Evolutionary conservation across 2,888 invertebrate species (phyloP).

Genomic region (Stenichneumon culpator): DNA sequence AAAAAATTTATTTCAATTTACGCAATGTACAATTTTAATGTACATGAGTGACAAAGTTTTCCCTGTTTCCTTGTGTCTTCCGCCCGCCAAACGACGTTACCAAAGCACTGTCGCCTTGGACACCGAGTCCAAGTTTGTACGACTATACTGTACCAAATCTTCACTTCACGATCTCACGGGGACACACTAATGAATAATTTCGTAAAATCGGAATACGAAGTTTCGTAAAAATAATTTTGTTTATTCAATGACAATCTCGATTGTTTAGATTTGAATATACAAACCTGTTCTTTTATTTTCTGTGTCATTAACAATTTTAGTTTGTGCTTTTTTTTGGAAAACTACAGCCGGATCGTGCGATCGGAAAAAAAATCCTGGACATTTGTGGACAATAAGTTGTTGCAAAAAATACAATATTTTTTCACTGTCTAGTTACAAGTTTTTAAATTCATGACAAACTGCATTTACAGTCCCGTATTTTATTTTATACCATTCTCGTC

Average conservation of each 20-base stretch:
- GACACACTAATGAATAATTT: background rate
- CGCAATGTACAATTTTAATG: background rate
- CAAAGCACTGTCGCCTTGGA: constrained; percentile 39
- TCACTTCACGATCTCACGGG: background rate
- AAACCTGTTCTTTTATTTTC: too few relatives aligned
- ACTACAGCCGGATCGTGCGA: too few relatives aligned
- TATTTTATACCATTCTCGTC: background rate
- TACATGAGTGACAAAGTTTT: constrained; percentile 37
- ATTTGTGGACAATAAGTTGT: too few relatives aligned
- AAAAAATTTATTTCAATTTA: background rate
- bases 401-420: too few relatives aligned
- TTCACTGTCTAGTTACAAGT: background rate
- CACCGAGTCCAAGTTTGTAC: constrained; percentile 56
- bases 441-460: background rate
- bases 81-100: background rate
- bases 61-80: background rate
- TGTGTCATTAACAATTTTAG: too few relatives aligned
- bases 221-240: too few relatives aligned
- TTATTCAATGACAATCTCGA: too few relatives aligned
- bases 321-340: too few relatives aligned
- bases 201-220: too few relatives aligned
- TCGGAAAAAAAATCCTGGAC: too few relatives aligned
- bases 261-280: too few relatives aligned
- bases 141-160: background rate
- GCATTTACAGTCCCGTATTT: background rate